phyloP scores from a whole-genome alignment of 1,140 invertebrate species.

The Apis mellifera region Amel_HAv3.1 CM009945.2:2898001-2898500 shows the following conservation, averaged over 20 bases:
- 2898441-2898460: not conserved
- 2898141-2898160: too few species aligned
- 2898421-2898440: slow-evolving; percentile 10
- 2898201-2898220: not conserved
- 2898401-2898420: slow-evolving; percentile 32
- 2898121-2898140: too few species aligned
- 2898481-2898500: not conserved
- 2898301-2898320: slow-evolving; percentile 23
- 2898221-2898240: slow-evolving; percentile 24
- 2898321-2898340: slow-evolving; percentile 13
- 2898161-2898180: too few species aligned
- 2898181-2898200: not conserved
- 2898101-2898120: too few species aligned
- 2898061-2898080: too few species aligned
- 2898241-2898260: slow-evolving; percentile 65
- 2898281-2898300: slow-evolving; percentile 20
- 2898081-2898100: too few species aligned
- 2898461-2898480: slow-evolving; percentile 32
- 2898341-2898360: not conserved
- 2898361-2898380: too few species aligned
- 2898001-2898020: too few species aligned
- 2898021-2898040: too few species aligned
- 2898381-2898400: slow-evolving; percentile 11
- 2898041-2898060: too few species aligned
- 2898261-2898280: slow-evolving; percentile 59